Base-by-base conservation (phyloP, 2,113 vertebrate genomes). In the Uria aalge region DNA sequence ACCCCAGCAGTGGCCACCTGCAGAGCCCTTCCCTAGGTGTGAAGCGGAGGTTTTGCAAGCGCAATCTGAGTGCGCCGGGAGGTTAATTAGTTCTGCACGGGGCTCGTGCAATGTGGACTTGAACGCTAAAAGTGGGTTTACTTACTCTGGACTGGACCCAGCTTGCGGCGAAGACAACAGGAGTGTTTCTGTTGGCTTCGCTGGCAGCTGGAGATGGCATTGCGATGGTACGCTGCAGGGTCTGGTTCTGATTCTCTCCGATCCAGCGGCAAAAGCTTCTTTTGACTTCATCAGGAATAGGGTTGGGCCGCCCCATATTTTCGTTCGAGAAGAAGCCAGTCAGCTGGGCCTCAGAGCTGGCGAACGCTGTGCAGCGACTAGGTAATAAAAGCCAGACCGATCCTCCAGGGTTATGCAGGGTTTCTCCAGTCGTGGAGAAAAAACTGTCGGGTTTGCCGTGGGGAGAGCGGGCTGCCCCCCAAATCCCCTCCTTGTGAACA, bases 311-410 rank as follows among this genome's bases (percentile, higher is more conserved):
- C 32, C 41, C 41, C 1, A 0, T 56, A 9, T 78, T 69, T 90
- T 59, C 3, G 2, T 40, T 69, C 13, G 2, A 69, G 83, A 78
- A 63, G 88, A 15, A 45, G 18, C 50, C 16, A 4, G 43, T 68
- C 32, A 74, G 53, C 48, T 59, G 66, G 50, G 21, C 52, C 81
- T 78, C 40, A 45, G 68, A 4, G 3, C 50, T 76, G 69, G 36
- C 9, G 1, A 60, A 71, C 1, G 0, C 36, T 60, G 45, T n/a
- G 6, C 50, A 50, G 29, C 3, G 1, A 13, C 13, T 40, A 29
- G 17, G 19, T 41, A 66, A 53, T 52, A 60, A 89, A 95, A 89
- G 3, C 27, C 60, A 85, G 56, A 38, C 20, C 11, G 4, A 68
- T 12, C 30, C 56, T 75, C 24, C 29, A 53, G 64, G 15, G 63